Evolutionary conservation across 2,797 vertebrate genomes (phyloP).

Genomic region (Babyrousa celebensis): DNA sequence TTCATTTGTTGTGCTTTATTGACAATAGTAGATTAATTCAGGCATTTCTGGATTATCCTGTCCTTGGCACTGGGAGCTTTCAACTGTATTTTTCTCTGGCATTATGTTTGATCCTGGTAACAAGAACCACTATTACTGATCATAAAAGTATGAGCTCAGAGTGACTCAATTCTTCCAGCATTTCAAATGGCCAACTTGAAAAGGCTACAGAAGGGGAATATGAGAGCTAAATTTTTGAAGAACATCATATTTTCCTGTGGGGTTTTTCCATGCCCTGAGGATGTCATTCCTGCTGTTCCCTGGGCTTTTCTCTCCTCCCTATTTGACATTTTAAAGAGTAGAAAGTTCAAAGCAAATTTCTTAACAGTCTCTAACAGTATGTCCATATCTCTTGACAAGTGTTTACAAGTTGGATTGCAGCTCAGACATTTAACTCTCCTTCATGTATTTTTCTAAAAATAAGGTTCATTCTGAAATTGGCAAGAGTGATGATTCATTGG

Average conservation of each 20-base stretch:
- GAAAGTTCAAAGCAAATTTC: constrained; percentile 53
- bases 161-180: constrained; percentile 58
- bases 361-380: not conserved
- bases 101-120: not conserved
- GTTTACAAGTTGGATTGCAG: constrained; percentile 54
- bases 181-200: constrained; percentile 49
- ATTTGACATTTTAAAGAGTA: constrained; percentile 34
- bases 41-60: constrained; percentile 2
- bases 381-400: not conserved
- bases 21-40: not conserved
- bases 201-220: not conserved
- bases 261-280: not conserved
- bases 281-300: not conserved
- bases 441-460: constrained; percentile 63
- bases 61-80: constrained; percentile 16
- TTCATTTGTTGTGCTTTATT: constrained; percentile 1
- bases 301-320: constrained; percentile 9
- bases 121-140: constrained; percentile 51
- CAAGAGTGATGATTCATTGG: not conserved
- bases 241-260: constrained; percentile 59
- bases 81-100: not conserved
- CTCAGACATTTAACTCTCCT: constrained; percentile 59
- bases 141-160: constrained; percentile 40
- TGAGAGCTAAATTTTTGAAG: constrained; percentile 13
- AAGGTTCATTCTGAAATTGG: constrained; percentile 12